Evolutionary conservation across 2,888 invertebrate genomes (phyloP).

Genomic region (Melolontha melolontha): DNA sequence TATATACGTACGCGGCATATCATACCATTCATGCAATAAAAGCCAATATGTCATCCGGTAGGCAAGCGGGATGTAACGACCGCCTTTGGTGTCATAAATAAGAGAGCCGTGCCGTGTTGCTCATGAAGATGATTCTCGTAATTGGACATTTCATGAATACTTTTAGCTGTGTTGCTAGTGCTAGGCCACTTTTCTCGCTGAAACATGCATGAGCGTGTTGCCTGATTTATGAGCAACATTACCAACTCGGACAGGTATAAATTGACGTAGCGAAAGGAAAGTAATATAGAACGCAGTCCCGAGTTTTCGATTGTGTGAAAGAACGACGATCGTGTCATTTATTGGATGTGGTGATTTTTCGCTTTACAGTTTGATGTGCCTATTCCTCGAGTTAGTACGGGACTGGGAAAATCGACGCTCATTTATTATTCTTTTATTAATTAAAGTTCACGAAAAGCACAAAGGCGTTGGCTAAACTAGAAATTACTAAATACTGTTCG

Average conservation of each 20-base stretch:
- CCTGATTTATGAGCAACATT: conserved; percentile 11
- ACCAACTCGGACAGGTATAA: conserved; percentile 10
- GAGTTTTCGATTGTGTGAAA: conserved; percentile 9
- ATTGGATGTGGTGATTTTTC: conserved; percentile 18
- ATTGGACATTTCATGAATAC: conserved; percentile 4
- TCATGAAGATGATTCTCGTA: conserved; percentile 15
- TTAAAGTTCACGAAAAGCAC: no score
- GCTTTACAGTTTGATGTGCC: background rate
- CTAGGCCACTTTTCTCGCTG: conserved; percentile 12
- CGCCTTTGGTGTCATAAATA: conserved; percentile 1
- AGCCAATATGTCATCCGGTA: conserved; percentile 19
- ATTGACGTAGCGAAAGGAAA: conserved; percentile 11
- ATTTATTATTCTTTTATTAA: no score
- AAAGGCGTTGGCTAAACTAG: no score
- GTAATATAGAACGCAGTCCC: conserved; percentile 8
- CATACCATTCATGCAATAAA: conserved; percentile 7
- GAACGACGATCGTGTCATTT: conserved; percentile 10
- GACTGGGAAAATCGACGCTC: no score
- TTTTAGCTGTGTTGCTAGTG: no score
- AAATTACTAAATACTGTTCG: no score
- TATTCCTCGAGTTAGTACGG: background rate
- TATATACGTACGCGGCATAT: background rate
- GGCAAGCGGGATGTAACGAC: conserved; percentile 1
- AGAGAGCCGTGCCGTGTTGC: background rate
- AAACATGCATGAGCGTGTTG: conserved; percentile 17